A percentile compares a stretch with the other conserved stretches of the same genome.
phyloP scores from a whole-genome alignment of 2,888 invertebrate genomes.

The Theodoxus fluviatilis region DNA sequence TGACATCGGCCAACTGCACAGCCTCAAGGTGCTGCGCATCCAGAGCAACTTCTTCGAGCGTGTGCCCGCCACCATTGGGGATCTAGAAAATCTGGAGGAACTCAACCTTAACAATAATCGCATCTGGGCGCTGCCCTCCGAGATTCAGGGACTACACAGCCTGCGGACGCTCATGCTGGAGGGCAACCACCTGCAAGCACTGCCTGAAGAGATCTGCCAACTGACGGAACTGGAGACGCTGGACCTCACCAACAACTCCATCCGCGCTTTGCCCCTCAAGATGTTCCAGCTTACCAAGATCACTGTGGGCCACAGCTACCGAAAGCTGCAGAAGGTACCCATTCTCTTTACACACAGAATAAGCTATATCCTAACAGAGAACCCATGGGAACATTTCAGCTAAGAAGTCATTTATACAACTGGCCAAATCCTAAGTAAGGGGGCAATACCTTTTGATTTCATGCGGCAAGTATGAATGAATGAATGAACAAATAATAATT shows the following conservation, averaged over 20 bases:
- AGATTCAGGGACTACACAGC: constrained; percentile 52
- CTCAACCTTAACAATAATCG: constrained; percentile 56
- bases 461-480: too few relatives aligned
- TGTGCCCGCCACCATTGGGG: constrained; percentile 51
- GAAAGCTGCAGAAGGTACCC: constrained; percentile 55
- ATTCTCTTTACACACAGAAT: too few relatives aligned
- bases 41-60: constrained; percentile 51
- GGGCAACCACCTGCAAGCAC: constrained; percentile 48
- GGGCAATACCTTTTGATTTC: too few relatives aligned
- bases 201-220: constrained; percentile 60
- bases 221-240: constrained; percentile 57
- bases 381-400: too few relatives aligned
- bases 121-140: constrained; percentile 50
- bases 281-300: constrained; percentile 55
- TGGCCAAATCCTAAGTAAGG: too few relatives aligned
- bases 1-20: constrained; percentile 49
- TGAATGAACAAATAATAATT: too few relatives aligned
- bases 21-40: constrained; percentile 48
- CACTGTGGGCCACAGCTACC: constrained; percentile 56
- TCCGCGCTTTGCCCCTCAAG: constrained; percentile 54
- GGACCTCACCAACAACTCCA: constrained; percentile 58
- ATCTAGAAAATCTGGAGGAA: constrained; percentile 51
- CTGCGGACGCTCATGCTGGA: constrained; percentile 50
- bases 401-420: too few relatives aligned
- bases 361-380: too few relatives aligned